Conservation (phyloP, 2,888 invertebrate species). For the Phyllotreta striolata region DNA sequence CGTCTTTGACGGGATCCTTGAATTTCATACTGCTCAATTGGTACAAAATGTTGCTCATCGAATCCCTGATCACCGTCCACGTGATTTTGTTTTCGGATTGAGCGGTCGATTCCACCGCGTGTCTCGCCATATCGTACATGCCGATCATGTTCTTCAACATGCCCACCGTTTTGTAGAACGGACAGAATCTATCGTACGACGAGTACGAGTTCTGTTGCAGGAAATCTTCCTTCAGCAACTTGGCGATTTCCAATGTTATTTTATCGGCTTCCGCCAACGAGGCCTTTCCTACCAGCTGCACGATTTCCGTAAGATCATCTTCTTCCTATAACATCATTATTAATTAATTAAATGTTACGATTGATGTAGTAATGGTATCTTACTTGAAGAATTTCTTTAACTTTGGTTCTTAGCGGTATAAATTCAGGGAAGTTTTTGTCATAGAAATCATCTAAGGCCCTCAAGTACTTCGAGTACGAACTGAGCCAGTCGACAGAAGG, state of each 20-base stretch:
- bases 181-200: conserved; percentile 96
- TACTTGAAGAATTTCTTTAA: conserved; percentile 66
- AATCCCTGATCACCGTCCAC: conserved; percentile 96
- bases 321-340: conserved; percentile 78
- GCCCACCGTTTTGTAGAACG: conserved; percentile 99
- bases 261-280: conserved; percentile 99
- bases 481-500: conserved; percentile 99
- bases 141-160: conserved; percentile 98
- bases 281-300: conserved; percentile 98
- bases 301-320: conserved; percentile 99
- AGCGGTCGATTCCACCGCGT: conserved; percentile 97
- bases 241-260: conserved; percentile 98
- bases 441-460: conserved; percentile 98
- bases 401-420: conserved; percentile 95
- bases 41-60: conserved; percentile 95
- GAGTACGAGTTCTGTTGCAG: conserved; percentile 99
- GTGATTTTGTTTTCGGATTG: conserved; percentile 99
- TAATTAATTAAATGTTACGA: conserved; percentile 3
- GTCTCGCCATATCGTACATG: conserved; percentile 98
- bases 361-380: conserved; percentile 17
- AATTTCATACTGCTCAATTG: conserved; percentile 99
- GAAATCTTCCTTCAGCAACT: conserved; percentile 98
- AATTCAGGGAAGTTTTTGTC: conserved; percentile 98
- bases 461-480: conserved; percentile 95
- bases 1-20: conserved; percentile 99